phyloP scores from a whole-genome alignment of 2,888 invertebrate species.

The Myopa testacea region DNA sequence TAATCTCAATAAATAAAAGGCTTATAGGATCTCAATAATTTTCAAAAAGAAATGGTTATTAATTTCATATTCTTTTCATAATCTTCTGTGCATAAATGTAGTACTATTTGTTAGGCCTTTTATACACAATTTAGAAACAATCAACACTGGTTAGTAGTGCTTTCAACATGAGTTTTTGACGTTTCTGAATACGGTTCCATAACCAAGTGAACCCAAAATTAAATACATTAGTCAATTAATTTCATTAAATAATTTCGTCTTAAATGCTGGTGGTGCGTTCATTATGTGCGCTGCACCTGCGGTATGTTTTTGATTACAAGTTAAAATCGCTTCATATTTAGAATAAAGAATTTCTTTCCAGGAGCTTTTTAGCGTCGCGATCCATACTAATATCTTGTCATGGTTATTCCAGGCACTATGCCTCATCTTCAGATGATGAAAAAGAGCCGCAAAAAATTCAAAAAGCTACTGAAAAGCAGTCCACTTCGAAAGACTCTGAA shows the following conservation, averaged over 20 bases:
- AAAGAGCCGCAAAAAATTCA: conserved; percentile 45
- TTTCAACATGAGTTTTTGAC: not conserved
- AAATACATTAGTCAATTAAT: not conserved
- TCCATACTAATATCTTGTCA: conserved; percentile 38
- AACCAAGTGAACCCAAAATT: not conserved
- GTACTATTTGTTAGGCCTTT: no score
- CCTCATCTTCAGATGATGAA: conserved; percentile 59
- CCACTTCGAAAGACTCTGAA: not conserved
- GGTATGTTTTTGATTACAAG: not conserved
- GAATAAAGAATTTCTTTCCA: not conserved
- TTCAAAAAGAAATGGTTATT: no score
- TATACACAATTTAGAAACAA: not conserved
- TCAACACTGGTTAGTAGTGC: not conserved
- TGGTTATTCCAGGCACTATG: conserved; percentile 47
- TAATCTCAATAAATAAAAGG: no score
- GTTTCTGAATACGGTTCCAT: not conserved
- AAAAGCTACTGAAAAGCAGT: not conserved
- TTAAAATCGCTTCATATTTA: not conserved
- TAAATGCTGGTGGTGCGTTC: conserved; percentile 20
- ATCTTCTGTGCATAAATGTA: no score
- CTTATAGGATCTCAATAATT: no score
- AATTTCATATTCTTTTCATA: no score
- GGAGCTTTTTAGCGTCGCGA: conserved; percentile 42
- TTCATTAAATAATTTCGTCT: not conserved
- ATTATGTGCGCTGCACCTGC: not conserved